Percentiles rank a stretch among this genome's conserved stretches.
phyloP scores from a whole-genome alignment of 2,888 invertebrate species.

The Neoascia interrupta region DNA sequence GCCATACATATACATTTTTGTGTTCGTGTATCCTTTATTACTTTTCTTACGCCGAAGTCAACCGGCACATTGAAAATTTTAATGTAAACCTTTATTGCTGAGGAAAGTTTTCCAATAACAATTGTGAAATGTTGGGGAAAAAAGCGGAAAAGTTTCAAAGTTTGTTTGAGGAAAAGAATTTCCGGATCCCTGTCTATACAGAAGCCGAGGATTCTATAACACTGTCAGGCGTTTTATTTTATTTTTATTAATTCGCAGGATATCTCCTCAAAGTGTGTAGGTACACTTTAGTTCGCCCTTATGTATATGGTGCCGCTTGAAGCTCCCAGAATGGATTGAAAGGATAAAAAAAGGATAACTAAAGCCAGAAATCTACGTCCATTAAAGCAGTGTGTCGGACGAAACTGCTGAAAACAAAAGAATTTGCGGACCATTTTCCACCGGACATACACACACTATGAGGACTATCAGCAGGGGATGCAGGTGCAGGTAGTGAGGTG shows the following conservation, averaged over 20 bases:
- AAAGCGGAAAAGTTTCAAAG: conserved; percentile 68
- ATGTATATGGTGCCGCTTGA: background rate
- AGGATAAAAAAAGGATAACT: conserved; percentile 46
- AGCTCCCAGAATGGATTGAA: background rate
- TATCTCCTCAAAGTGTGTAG: conserved; percentile 23
- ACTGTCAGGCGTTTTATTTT: conserved; percentile 65
- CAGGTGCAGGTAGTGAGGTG: too few relatives aligned
- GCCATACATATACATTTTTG: background rate
- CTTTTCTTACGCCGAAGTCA: conserved; percentile 67
- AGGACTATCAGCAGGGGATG: too few relatives aligned
- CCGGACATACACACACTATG: conserved; percentile 31
- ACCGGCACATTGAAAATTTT: conserved; percentile 68
- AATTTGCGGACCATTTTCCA: conserved; percentile 19
- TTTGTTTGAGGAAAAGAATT: conserved; percentile 68
- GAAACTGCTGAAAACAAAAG: conserved; percentile 38
- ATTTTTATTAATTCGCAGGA: conserved; percentile 63
- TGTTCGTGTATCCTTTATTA: conserved; percentile 62
- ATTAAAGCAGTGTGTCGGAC: conserved; percentile 32
- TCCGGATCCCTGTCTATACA: conserved; percentile 64
- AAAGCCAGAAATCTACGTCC: conserved; percentile 39
- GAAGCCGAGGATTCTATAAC: conserved; percentile 56
- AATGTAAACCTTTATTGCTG: conserved; percentile 69
- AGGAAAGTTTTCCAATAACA: conserved; percentile 69
- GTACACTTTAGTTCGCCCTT: conserved; percentile 18
- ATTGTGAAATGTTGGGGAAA: conserved; percentile 70